A percentile compares a stretch with the other conserved stretches of the same genome.
These are phyloP conservation scores for Rhea pennata DNA, from an alignment of 2,113 vertebrate species.

Conservation along the genomic window DNA sequence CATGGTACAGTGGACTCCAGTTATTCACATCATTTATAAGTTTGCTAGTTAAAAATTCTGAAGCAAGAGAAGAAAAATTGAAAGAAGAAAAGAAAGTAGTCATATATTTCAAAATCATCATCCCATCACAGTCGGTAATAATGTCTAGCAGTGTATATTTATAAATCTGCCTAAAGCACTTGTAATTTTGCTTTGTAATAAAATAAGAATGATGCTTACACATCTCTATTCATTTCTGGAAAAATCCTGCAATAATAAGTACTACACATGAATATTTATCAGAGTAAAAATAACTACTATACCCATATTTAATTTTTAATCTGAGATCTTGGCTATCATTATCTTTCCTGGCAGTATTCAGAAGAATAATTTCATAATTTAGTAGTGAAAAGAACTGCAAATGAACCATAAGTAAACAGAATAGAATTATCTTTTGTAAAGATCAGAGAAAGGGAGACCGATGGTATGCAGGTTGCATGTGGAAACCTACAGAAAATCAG, in stretches of 20 bases:
- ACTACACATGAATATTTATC: constrained; percentile 31
- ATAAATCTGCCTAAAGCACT: constrained; percentile 11
- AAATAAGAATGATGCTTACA: not conserved
- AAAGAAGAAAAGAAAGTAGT: not conserved
- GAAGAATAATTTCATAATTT: constrained; percentile 32
- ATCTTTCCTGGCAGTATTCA: constrained; percentile 12
- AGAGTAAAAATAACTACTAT: not conserved
- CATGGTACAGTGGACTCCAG: not conserved
- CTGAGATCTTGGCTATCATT: constrained; percentile 19
- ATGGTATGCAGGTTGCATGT: not conserved
- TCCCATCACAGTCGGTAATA: not conserved
- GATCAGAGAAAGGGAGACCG: not conserved
- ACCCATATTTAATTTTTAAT: constrained; percentile 44
- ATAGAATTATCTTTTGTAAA: not conserved
- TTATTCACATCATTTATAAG: not conserved
- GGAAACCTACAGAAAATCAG: not conserved
- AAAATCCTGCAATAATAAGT: not conserved
- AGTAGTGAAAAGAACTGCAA: constrained; percentile 14
- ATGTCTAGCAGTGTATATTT: not conserved
- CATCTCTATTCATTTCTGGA: not conserved
- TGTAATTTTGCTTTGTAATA: not conserved
- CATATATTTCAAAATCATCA: not conserved
- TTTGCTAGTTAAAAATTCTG: not conserved
- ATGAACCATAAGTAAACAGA: not conserved
- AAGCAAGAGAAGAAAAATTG: not conserved